Conservation (phyloP, 2,797 vertebrate genomes). For the Anableps anableps region DNA sequence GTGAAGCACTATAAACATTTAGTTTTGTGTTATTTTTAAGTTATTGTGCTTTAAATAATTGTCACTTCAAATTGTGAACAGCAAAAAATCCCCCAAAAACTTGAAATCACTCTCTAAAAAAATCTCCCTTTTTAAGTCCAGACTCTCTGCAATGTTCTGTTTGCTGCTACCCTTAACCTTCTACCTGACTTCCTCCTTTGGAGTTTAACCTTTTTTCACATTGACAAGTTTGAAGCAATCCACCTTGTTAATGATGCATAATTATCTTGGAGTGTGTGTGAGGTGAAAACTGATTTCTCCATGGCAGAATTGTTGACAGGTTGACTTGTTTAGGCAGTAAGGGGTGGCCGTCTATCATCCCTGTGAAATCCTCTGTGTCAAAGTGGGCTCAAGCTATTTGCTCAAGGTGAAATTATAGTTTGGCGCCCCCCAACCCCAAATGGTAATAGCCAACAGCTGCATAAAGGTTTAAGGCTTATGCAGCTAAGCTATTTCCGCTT, state of each 20-base stretch:
- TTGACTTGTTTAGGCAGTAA: conserved; percentile 53
- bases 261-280: conserved; percentile 66
- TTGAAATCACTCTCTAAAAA: conserved; percentile 2
- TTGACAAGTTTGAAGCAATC: conserved; percentile 41
- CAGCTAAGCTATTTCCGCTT: background rate
- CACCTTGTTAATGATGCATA: conserved; percentile 66
- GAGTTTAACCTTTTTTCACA: conserved; percentile 43
- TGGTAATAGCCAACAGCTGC: background rate
- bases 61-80: conserved; percentile 28
- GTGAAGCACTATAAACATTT: background rate
- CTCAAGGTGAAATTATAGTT: background rate
- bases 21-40: conserved; percentile 1
- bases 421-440: background rate
- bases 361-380: conserved; percentile 30
- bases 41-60: conserved; percentile 37
- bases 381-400: conserved; percentile 7
- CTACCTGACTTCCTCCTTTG: conserved; percentile 19
- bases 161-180: conserved; percentile 37
- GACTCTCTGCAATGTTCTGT: conserved; percentile 27
- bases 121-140: conserved; percentile 17
- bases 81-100: conserved; percentile 17
- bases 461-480: background rate
- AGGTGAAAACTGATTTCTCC: conserved; percentile 61
- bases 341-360: conserved; percentile 30
- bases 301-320: conserved; percentile 52